These are phyloP conservation scores for Thymelicus acteon DNA, from an alignment of 2,888 invertebrate genomes.

Conservation along the genomic window DNA sequence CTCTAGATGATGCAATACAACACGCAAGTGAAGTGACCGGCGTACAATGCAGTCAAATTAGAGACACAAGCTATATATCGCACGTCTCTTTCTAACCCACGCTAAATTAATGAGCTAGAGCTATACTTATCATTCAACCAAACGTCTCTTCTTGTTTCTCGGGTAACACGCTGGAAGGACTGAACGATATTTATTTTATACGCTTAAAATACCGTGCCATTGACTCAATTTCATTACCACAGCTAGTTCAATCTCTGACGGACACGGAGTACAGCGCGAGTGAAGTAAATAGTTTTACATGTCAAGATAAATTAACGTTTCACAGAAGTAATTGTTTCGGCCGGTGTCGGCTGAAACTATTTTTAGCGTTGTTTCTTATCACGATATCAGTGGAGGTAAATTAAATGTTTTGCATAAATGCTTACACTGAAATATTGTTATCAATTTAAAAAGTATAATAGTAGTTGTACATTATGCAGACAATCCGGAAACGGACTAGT, in stretches of 20 bases:
- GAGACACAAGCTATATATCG: conserved; percentile 6
- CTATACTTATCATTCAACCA: conserved; percentile 4
- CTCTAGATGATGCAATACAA: conserved; percentile 28
- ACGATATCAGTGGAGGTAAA: not conserved
- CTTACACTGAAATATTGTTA: not conserved
- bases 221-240: conserved; percentile 6
- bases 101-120: not conserved
- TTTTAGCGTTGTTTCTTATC: not conserved
- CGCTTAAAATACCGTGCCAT: conserved; percentile 6
- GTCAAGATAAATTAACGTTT: not conserved
- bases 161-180: conserved; percentile 16
- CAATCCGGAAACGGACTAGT: too few relatives aligned
- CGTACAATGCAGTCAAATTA: conserved; percentile 9
- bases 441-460: not conserved
- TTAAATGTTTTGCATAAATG: not conserved
- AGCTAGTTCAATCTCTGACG: not conserved
- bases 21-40: conserved; percentile 12
- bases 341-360: not conserved
- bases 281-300: not conserved
- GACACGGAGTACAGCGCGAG: not conserved
- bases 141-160: not conserved
- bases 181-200: conserved; percentile 1
- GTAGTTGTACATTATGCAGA: too few relatives aligned
- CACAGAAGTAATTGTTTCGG: not conserved
- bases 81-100: conserved; percentile 27